Percentiles rank a stretch among this genome's conserved stretches.
Conservation (phyloP, 2,797 vertebrate species). For the Paguma larvata region DNA sequence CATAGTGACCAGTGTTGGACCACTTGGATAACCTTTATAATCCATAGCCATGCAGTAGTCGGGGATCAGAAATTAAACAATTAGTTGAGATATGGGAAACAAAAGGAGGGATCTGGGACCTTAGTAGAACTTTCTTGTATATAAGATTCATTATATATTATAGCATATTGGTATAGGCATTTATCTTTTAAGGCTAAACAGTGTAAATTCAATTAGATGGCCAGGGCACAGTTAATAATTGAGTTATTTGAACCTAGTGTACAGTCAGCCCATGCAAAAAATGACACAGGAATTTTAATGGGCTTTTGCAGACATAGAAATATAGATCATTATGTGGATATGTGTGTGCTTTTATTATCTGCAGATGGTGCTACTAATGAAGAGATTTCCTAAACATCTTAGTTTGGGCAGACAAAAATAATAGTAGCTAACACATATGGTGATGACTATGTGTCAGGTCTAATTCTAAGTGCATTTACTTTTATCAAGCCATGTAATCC, state of each 20-base stretch:
- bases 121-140: not conserved
- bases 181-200: not conserved
- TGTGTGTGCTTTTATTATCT: not conserved
- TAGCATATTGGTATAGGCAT: not conserved
- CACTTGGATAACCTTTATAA: not conserved
- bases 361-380: not conserved
- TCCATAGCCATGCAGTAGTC: not conserved
- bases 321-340: not conserved
- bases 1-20: not conserved
- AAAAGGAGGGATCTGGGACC: not conserved
- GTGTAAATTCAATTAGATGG: not conserved
- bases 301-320: not conserved
- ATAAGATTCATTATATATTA: not conserved
- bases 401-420: not conserved
- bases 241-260: not conserved
- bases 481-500: not conserved
- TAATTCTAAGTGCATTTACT: not conserved
- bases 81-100: not conserved
- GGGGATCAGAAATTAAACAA: not conserved
- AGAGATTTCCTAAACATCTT: slow-evolving; percentile 15
- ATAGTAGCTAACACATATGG: not conserved
- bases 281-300: not conserved
- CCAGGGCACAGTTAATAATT: not conserved
- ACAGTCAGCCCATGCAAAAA: not conserved
- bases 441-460: not conserved